A percentile compares a stretch with the other conserved stretches of the same genome.
Conservation (phyloP, 1,140 invertebrate genomes). For the Drosophila cardini region DNA sequence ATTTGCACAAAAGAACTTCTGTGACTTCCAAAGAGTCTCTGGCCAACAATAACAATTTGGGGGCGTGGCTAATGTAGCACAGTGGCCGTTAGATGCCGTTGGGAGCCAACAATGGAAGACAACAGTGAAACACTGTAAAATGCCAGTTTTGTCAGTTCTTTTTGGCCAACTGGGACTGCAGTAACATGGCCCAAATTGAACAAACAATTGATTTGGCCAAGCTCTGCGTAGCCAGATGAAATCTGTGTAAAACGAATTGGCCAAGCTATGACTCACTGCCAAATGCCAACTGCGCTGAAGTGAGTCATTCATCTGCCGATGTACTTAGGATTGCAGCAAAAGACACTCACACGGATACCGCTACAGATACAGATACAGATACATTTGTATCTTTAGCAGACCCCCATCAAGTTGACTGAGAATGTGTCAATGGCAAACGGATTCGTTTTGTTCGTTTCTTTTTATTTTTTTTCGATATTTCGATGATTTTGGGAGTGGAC, state of each 20-base stretch:
- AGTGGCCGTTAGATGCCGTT: conserved; percentile 23
- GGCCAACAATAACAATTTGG: conserved; percentile 1
- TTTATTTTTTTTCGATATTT: conserved; percentile 4
- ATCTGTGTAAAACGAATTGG: conserved; percentile 60
- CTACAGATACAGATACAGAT: conserved; percentile 3
- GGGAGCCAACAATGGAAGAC: conserved; percentile 8
- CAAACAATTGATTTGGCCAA: conserved; percentile 38
- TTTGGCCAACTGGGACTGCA: conserved; percentile 11
- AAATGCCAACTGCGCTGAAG: conserved; percentile 17
- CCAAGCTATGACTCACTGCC: conserved; percentile 36
- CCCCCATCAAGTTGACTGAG: conserved; percentile 32
- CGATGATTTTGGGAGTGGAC: conserved; percentile 18
- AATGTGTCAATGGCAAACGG: conserved; percentile 36
- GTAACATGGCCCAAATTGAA: conserved; percentile 87
- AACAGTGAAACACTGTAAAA: neutral
- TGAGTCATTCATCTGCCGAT: conserved; percentile 15
- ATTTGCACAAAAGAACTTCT: conserved; percentile 20
- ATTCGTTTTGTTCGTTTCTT: conserved; percentile 2
- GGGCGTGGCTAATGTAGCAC: conserved; percentile 21
- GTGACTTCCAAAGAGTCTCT: conserved; percentile 12
- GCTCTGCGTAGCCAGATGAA: conserved; percentile 21
- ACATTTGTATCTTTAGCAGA: conserved; percentile 18
- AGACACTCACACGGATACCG: neutral
- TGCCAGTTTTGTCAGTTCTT: neutral
- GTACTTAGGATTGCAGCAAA: neutral